A percentile compares a stretch with the other conserved stretches of the same genome.
phyloP scores from a whole-genome alignment of 2,797 vertebrate genomes.

The Clarias platycephalus region DNA sequence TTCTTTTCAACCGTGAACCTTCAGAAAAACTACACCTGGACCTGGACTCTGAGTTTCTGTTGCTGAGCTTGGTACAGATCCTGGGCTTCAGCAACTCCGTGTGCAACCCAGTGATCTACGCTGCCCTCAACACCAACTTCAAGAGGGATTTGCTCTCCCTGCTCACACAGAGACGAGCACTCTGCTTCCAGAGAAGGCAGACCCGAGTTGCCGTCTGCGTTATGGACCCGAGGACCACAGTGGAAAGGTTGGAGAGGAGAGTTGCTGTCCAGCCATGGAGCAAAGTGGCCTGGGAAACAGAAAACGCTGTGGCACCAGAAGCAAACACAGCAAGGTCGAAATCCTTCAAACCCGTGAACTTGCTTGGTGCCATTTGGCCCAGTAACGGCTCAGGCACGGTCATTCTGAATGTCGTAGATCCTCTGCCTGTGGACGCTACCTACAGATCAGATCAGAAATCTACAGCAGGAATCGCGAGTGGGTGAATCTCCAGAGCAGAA shows the following conservation, averaged over 20 bases:
- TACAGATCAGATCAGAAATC: constrained; percentile 26
- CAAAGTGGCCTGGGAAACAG: constrained; percentile 52
- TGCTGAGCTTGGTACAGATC: constrained; percentile 59
- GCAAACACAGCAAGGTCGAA: constrained; percentile 15
- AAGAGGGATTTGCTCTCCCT: constrained; percentile 55
- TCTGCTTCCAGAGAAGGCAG: constrained; percentile 25
- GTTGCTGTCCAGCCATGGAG: constrained; percentile 36
- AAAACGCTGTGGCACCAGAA: constrained; percentile 3
- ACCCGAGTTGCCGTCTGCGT: constrained; percentile 45
- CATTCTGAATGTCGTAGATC: constrained; percentile 54
- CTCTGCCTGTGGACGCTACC: constrained; percentile 24
- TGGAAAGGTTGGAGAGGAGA: constrained; percentile 25
- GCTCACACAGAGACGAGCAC: constrained; percentile 26
- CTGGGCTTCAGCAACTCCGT: constrained; percentile 63
- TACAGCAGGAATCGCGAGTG: not conserved
- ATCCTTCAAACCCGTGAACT: constrained; percentile 21
- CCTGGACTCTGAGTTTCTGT: constrained; percentile 55
- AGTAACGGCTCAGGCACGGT: constrained; percentile 49
- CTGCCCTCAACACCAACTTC: constrained; percentile 59
- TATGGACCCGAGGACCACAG: constrained; percentile 9
- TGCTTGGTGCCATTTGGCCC: constrained; percentile 34
- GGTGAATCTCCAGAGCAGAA: not conserved
- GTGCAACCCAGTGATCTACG: constrained; percentile 61
- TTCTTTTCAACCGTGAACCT: not conserved
- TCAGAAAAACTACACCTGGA: constrained; percentile 50